phyloP scores from a whole-genome alignment of 2,888 invertebrate genomes.

The Tryphoninae sp. region DNA sequence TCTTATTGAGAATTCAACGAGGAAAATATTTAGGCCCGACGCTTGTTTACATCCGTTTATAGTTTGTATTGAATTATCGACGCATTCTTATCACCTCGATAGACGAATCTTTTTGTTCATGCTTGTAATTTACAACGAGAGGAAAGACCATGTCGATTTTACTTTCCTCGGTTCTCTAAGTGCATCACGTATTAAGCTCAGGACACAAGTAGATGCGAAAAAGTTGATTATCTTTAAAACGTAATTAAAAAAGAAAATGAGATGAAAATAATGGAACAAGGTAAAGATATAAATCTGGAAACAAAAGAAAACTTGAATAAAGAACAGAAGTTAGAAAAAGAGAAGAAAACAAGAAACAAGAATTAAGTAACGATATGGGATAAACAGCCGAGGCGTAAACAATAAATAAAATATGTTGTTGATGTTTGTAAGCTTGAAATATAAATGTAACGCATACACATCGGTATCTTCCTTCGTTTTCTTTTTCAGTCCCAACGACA shows the following conservation, averaged over 20 bases:
- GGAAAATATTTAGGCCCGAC: not conserved
- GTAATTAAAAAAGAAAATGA: constrained; percentile 18
- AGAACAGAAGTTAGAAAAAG: constrained; percentile 26
- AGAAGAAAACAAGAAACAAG: not conserved
- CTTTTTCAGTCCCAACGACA: not conserved
- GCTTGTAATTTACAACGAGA: not conserved
- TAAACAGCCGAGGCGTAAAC: constrained; percentile 54
- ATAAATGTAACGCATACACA: constrained; percentile 79
- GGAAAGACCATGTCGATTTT: not conserved
- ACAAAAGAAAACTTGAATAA: constrained; percentile 18
- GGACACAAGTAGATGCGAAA: constrained; percentile 66
- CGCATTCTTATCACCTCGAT: not conserved
- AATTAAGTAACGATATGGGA: constrained; percentile 35
- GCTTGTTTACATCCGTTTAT: not conserved
- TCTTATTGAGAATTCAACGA: not conserved
- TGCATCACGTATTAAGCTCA: constrained; percentile 61
- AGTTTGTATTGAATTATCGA: not conserved
- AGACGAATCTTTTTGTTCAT: not conserved
- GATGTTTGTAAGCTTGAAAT: constrained; percentile 81
- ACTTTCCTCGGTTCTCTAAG: constrained; percentile 7
- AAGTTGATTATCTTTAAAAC: constrained; percentile 39
- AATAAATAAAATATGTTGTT: constrained; percentile 76
- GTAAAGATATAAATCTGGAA: constrained; percentile 2
- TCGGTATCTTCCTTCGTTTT: constrained; percentile 61
- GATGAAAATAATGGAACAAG: not conserved